Evolutionary conservation across 2,113 vertebrate species (phyloP), one percentile per base, ranked within the genome.

Genomic region (Cololabis saira): DNA sequence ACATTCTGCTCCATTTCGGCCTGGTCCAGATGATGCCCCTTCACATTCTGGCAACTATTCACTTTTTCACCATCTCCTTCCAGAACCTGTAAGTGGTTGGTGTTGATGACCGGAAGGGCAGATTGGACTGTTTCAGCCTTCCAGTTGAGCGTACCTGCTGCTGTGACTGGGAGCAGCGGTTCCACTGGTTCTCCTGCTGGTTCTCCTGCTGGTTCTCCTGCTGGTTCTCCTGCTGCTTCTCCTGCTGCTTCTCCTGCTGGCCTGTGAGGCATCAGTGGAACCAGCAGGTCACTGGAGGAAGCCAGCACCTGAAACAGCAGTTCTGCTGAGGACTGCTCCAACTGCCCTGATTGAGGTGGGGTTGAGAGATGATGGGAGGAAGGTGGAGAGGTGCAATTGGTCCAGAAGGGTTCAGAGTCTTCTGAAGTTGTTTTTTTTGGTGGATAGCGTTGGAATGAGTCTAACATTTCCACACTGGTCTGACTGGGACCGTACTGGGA

Each of bases 221-320:
- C n/a, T n/a, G n/a, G n/a, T n/a, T n/a, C n/a, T n/a, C n/a, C n/a
- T n/a, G n/a, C n/a, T n/a, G n/a, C n/a, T n/a, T n/a, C n/a, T n/a
- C n/a, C n/a, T n/a, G n/a, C 11, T 8, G 52, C 63, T 37, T 55
- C 71, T 41, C 52, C 74, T 54, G 73, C 50, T 71, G 18, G 59
- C 33, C 50, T 65, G n/a, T 67, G 59, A 49, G 77, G 51, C 2
- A 62, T 19, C 48, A 70, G 58, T 0, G 85, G 70, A 49, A 61
- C 79, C 19, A 90, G 45, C 37, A 90, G 73, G 18, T 92, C 80
- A 18, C 67, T 82, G 21, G 88, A 91, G 5, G 85, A 82, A 12
- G 84, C 53, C 1, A 94, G 65, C 15, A 80, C 57, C 22, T 87
- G 82, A 58, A 90, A 74, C 0, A 94, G 72, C 0, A 82, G 70